Evolutionary conservation across 2,113 vertebrate species (phyloP).

Genomic region (Cebus imitator): DNA sequence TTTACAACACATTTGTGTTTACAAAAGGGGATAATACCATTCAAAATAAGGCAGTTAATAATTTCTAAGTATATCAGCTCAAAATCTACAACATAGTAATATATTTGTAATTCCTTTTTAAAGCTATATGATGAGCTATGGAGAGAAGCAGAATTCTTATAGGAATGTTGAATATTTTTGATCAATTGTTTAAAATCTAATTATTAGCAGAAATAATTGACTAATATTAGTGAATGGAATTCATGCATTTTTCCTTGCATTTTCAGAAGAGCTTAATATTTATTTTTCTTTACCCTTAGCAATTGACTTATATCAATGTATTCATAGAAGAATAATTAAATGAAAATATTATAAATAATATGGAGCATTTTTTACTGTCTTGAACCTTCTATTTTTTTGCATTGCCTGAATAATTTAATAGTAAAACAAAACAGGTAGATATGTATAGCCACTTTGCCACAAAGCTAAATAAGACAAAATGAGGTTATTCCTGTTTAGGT

Average conservation of each 20-base stretch:
- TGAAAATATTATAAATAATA: not conserved
- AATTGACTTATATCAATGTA: not conserved
- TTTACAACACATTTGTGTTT: too few species aligned
- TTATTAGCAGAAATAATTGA: not conserved
- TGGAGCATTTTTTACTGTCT: not conserved
- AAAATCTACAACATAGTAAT: not conserved
- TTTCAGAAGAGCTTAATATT: not conserved
- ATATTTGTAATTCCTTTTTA: not conserved
- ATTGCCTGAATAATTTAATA: not conserved
- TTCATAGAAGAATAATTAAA: not conserved
- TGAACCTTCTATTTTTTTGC: not conserved
- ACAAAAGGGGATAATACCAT: not conserved
- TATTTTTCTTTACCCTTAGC: not conserved
- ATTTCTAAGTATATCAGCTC: not conserved
- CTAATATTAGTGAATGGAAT: not conserved
- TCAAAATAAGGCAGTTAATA: not conserved
- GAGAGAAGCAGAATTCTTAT: not conserved
- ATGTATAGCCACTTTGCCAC: not conserved
- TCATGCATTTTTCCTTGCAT: not conserved
- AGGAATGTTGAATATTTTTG: not conserved
- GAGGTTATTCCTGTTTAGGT: not conserved
- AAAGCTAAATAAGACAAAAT: not conserved
- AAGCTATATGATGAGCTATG: not conserved
- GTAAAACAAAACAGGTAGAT: not conserved
- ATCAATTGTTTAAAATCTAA: not conserved